phyloP scores from a whole-genome alignment of 2,113 vertebrate genomes.

The Tamias sibiricus region DNA sequence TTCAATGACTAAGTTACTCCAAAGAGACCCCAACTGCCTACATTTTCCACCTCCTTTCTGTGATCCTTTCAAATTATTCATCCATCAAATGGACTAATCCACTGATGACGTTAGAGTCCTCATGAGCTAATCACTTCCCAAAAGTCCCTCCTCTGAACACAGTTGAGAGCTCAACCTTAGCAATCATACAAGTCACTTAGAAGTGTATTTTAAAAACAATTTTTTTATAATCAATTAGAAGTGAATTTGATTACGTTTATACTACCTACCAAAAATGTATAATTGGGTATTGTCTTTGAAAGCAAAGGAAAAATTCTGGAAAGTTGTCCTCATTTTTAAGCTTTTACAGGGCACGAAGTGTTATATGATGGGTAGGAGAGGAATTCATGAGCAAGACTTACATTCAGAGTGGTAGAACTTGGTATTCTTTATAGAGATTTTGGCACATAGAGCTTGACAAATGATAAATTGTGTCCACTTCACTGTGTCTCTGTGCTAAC shows the following conservation, averaged over 20 bases:
- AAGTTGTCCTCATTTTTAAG: neutral
- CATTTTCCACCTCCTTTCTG: too few species aligned
- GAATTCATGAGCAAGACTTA: neutral
- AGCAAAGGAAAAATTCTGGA: neutral
- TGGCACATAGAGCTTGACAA: neutral
- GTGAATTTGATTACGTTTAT: neutral
- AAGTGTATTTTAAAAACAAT: neutral
- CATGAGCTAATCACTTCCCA: too few species aligned
- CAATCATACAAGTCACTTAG: neutral
- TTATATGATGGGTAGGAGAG: accelerated
- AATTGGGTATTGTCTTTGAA: neutral
- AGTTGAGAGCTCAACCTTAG: too few species aligned
- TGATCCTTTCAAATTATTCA: too few species aligned
- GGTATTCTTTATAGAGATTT: neutral
- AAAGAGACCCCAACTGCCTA: too few species aligned
- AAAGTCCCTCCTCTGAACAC: too few species aligned
- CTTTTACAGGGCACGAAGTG: neutral
- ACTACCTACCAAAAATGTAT: neutral
- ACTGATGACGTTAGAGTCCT: too few species aligned
- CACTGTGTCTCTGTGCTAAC: neutral
- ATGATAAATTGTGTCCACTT: neutral
- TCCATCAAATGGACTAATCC: too few species aligned
- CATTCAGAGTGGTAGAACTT: neutral
- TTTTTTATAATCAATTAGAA: neutral
- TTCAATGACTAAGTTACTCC: too few species aligned